Base-by-base conservation (phyloP, 2,113 vertebrate species). In the Atherinomorus stipes region DNA sequence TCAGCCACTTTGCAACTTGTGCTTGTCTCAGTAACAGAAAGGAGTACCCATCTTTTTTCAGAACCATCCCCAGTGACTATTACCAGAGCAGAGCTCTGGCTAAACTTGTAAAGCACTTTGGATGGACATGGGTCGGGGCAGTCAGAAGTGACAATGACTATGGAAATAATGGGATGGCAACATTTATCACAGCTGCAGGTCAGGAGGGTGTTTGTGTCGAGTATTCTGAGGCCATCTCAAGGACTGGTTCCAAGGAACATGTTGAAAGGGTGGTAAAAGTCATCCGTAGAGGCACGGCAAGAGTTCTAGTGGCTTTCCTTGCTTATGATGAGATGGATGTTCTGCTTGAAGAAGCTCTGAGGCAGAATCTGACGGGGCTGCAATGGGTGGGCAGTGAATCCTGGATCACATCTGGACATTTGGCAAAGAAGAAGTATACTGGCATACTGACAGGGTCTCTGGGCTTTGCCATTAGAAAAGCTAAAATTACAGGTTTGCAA, bases 21-120 rank as follows among this genome's bases (percentile, higher is more conserved):
- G 93, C 93, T 2, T 95, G 94, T 53, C 85, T 94, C 42, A 93
- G 91, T 73, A 91, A 94, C 83, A 93, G 90, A 77, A 91, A 89
- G 4, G 80, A 91, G 69, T 94, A 90, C 31, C 89, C 93, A 4
- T 87, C 90, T 12, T 94, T 95, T 73, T 94, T 94, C 78, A 91
- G 94, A 82, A 95, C 94, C 31, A 94, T 94, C n/a, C 94, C 94
- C 23, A 94, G 93, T 78, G 94, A 95, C 77, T 90, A 91, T 56
- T 92, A 91, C 71, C 93, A 94, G 74, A 93, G 92, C 89, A 90
- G 91, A 85, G 92, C 93, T 1, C 66, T 94, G 68, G 94, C 90
- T 10, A 90, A 94, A 78, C 76, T 94, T 23, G 82, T 95, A 0
- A 94, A 92, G 28, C 89, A 91, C 56, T 93, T 95, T 76, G 93